Base-by-base conservation (phyloP, 2,113 vertebrate species). In the Haliaeetus leucogaster region DNA sequence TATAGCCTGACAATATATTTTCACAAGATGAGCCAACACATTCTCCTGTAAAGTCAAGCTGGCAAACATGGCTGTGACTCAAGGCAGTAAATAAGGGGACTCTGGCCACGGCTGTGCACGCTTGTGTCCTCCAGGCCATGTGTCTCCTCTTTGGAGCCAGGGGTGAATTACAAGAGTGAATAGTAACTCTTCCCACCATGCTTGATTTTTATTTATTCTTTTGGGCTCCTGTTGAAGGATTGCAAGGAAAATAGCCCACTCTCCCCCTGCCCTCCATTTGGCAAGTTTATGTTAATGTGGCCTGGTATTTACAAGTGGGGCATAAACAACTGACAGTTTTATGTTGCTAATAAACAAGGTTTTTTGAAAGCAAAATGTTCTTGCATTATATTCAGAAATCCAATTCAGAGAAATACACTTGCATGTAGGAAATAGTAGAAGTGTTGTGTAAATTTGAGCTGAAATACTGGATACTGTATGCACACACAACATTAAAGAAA, bases 281-380 rank as follows among this genome's bases (percentile, higher is more conserved):
- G 76, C 74, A 96, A 96, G 79, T 86, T 97, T 96, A 94, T 96
- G 76, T 96, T 97, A 97, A 97, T 95, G 70, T 86, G 68, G 52
- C 80, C 81, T 68, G 47, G 68, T 98, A 95, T 97, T 97, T 97
- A 97, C 85, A 97, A 97, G 90, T 91, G 90, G 89, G 80, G 38
- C 77, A 96, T 96, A 97, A 98, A 93, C 47, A 65, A 40, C 82
- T 93, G 94, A 95, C 96, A 97, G 89, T 74, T 97, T 98, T 96
- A 97, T 97, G 84, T 25, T 82, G 74, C 94, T 97, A 97, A 96
- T 97, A 98, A 98, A 97, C 77, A 80, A 97, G 50, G 66, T 94
- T 97, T 93, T 97, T 97, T 92, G 95, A 85, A 93, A 97, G 93
- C 82, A 74, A 96, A 96, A 92, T 91, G 92, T 59, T 92, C 78